Evolutionary conservation across 2,888 invertebrate genomes (phyloP).

Genomic region (Ennomos fuscantarius): DNA sequence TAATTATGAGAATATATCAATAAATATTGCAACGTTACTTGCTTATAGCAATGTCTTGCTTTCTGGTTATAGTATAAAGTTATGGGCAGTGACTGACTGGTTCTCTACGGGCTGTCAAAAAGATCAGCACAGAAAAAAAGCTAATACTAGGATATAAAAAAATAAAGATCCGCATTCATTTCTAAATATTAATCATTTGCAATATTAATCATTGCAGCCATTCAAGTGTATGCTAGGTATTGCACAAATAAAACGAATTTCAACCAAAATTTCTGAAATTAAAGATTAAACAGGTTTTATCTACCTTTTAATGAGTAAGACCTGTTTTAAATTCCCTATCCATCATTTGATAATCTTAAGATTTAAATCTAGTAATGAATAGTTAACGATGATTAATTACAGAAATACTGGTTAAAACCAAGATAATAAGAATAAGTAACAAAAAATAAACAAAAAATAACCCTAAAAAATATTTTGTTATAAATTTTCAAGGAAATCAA

Average conservation of each 20-base stretch:
- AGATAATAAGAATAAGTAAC: constrained; percentile 26
- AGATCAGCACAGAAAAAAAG: constrained; percentile 32
- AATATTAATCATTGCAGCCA: too few relatives aligned
- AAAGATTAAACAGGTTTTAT: too few relatives aligned
- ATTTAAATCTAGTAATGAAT: too few relatives aligned
- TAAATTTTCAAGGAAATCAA: too few relatives aligned
- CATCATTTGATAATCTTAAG: too few relatives aligned
- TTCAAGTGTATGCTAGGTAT: constrained; percentile 58
- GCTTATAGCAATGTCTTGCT: constrained; percentile 69
- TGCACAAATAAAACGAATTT: constrained; percentile 53
- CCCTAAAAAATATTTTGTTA: not conserved
- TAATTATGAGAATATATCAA: constrained; percentile 64
- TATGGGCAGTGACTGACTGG: constrained; percentile 78
- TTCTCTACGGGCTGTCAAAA: constrained; percentile 42
- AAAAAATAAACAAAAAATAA: constrained; percentile 8
- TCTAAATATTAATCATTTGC: too few relatives aligned
- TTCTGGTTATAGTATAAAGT: constrained; percentile 45
- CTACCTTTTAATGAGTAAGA: too few relatives aligned
- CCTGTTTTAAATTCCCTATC: too few relatives aligned
- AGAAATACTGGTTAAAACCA: too few relatives aligned
- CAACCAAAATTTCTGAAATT: too few relatives aligned
- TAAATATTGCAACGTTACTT: constrained; percentile 62
- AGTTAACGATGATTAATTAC: too few relatives aligned
- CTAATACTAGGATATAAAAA: constrained; percentile 58
- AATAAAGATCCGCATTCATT: constrained; percentile 33